These are phyloP conservation scores for Nasua narica DNA, from an alignment of 2,797 vertebrate genomes.

Conservation along the genomic window DNA sequence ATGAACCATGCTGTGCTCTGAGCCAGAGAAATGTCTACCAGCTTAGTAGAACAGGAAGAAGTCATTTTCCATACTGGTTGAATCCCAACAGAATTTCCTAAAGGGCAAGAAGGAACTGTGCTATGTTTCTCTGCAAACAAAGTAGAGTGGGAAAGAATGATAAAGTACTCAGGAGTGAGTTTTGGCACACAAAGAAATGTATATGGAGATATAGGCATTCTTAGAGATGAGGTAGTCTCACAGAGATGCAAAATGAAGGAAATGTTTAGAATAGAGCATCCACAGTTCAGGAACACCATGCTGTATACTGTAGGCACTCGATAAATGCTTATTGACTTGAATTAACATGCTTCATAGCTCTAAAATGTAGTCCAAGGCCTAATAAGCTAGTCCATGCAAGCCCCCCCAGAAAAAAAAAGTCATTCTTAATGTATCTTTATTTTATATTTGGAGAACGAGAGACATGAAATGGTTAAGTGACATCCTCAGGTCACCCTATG, in stretches of 20 bases:
- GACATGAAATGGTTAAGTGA: not conserved
- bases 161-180: not conserved
- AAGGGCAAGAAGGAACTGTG: not conserved
- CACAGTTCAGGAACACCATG: not conserved
- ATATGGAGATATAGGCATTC: not conserved
- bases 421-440: not conserved
- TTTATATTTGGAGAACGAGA: not conserved
- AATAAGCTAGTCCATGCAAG: slow-evolving; percentile 34
- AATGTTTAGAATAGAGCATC: not conserved
- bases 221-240: not conserved
- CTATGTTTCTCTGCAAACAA: not conserved
- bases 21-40: not conserved
- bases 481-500: not conserved
- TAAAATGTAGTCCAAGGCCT: not conserved
- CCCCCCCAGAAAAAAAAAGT: not conserved
- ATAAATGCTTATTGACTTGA: not conserved
- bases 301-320: not conserved
- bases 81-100: slow-evolving; percentile 21
- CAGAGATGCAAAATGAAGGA: not conserved
- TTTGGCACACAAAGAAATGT: not conserved
- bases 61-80: not conserved
- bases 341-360: slow-evolving; percentile 11
- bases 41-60: not conserved
- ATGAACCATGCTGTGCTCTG: not conserved
- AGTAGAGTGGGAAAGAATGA: not conserved